Conservation (phyloP, 2,888 invertebrate genomes). For the Zaprionus lineosus region DNA sequence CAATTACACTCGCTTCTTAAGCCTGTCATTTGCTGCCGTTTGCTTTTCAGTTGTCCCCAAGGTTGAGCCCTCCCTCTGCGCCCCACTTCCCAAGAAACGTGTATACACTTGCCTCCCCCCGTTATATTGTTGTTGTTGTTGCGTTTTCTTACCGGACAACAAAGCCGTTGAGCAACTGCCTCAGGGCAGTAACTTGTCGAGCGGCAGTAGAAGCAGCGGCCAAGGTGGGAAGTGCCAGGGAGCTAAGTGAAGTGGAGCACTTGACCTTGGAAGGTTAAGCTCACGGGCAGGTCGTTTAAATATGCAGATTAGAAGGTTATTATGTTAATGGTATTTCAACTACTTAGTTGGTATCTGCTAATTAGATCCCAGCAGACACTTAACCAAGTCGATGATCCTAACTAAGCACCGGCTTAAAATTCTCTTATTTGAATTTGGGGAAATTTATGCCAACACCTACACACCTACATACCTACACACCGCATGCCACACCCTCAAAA, state of each 20-base stretch:
- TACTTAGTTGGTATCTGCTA: neutral
- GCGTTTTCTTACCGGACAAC: conserved; percentile 18
- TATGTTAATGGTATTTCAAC: conserved; percentile 1
- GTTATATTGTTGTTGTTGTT: neutral
- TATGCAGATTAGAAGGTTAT: conserved; percentile 4
- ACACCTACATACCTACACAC: neutral
- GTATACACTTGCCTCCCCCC: neutral
- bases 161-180: conserved; percentile 44
- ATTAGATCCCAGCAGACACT: neutral
- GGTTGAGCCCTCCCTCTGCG: conserved; percentile 30
- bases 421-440: too few species aligned
- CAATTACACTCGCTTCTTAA: conserved; percentile 45
- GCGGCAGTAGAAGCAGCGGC: conserved; percentile 12
- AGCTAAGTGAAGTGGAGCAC: conserved; percentile 25
- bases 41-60: conserved; percentile 47
- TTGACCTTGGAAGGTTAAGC: conserved; percentile 45
- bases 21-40: conserved; percentile 2
- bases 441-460: neutral
- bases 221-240: conserved; percentile 15
- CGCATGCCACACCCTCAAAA: conserved; percentile 10
- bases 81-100: neutral
- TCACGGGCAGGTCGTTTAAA: neutral
- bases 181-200: conserved; percentile 24
- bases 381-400: too few species aligned
- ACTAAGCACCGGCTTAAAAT: too few species aligned